Conservation (phyloP, 1,140 invertebrate species). For the Maniola jurtina region DNA sequence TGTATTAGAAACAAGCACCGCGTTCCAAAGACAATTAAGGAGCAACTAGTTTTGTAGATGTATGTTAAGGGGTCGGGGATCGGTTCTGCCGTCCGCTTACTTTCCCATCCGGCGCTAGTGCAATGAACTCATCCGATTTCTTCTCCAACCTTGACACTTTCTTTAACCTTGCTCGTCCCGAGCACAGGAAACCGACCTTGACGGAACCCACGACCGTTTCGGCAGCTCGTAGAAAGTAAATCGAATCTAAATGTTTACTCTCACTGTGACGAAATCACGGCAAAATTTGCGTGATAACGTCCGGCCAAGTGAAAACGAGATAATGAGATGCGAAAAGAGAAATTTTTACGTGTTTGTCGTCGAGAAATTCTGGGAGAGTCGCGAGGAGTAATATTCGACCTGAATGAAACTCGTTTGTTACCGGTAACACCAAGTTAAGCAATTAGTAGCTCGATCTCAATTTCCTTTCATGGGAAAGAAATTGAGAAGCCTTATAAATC, state of each 20-base stretch:
- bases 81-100: constrained; percentile 54
- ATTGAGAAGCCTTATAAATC: constrained; percentile 15
- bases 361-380: constrained; percentile 73
- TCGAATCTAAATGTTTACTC: constrained; percentile 59
- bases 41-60: constrained; percentile 62
- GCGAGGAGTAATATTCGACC: constrained; percentile 64
- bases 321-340: constrained; percentile 78
- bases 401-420: constrained; percentile 67
- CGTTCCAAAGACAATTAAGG: constrained; percentile 42
- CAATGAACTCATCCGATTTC: constrained; percentile 71
- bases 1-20: constrained; percentile 25
- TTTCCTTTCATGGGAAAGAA: constrained; percentile 48
- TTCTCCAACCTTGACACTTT: constrained; percentile 76
- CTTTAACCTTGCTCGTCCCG: constrained; percentile 61
- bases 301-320: constrained; percentile 70
- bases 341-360: constrained; percentile 74
- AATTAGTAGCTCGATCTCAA: constrained; percentile 29
- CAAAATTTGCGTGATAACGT: constrained; percentile 62
- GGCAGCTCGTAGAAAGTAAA: constrained; percentile 63
- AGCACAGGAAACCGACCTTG: constrained; percentile 55
- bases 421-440: constrained; percentile 41
- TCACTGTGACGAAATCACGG: constrained; percentile 63
- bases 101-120: constrained; percentile 65
- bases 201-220: constrained; percentile 34
- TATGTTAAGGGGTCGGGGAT: constrained; percentile 68